Evolutionary conservation across 2,113 vertebrate genomes (phyloP).

Genomic region (Etheostoma spectabile): DNA sequence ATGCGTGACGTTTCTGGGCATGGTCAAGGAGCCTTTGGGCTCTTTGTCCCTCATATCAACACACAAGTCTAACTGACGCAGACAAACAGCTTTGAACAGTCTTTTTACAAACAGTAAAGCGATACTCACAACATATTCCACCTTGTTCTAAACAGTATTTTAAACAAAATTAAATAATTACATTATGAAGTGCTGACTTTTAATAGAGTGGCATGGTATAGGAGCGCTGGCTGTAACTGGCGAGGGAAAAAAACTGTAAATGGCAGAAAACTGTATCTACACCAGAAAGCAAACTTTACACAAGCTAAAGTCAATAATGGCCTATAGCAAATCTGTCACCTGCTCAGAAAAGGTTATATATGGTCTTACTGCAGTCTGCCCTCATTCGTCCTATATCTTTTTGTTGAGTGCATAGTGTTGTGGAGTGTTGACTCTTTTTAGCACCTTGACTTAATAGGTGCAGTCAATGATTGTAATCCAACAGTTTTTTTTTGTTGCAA

Average conservation of each 20-base stretch:
- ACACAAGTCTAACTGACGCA: too few species aligned
- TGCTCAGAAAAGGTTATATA: not conserved
- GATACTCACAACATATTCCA: too few species aligned
- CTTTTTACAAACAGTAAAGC: too few species aligned
- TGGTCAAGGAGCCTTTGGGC: too few species aligned
- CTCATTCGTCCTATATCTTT: not conserved
- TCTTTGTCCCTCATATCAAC: too few species aligned
- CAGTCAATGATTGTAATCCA: not conserved
- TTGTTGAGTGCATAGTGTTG: not conserved
- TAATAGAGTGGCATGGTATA: not conserved
- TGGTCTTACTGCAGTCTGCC: not conserved
- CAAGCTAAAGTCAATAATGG: conserved; percentile 4
- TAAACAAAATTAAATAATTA: not conserved
- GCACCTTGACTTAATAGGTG: not conserved
- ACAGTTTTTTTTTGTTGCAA: not conserved
- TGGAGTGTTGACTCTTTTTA: not conserved
- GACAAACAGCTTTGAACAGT: too few species aligned
- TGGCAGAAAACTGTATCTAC: not conserved
- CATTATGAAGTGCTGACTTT: conserved; percentile 12
- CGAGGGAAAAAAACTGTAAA: not conserved
- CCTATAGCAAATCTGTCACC: not conserved
- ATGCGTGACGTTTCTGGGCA: too few species aligned
- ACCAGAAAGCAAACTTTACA: not conserved
- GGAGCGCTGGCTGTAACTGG: not conserved
- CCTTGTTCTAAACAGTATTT: not conserved